Evolutionary conservation across 2,113 vertebrate genomes (phyloP).

Genomic region (Ageneiosus marmoratus): DNA sequence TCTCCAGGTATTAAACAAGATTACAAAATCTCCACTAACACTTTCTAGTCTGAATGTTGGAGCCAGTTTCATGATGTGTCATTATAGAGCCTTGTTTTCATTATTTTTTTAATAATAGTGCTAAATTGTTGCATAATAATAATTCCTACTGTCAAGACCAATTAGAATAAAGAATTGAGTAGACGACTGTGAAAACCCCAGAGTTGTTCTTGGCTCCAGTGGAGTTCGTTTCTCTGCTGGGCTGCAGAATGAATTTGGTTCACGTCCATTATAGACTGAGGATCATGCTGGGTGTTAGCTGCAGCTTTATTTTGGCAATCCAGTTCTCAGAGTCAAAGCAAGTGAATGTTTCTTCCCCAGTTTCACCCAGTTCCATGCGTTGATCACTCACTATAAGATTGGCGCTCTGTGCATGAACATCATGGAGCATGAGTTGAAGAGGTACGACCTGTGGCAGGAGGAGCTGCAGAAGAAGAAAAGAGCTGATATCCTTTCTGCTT

Average conservation of each 20-base stretch:
- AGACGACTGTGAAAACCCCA: constrained; percentile 53
- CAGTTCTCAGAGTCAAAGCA: constrained; percentile 25
- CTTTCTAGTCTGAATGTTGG: background rate
- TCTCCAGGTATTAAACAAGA: constrained; percentile 81
- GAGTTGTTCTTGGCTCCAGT: constrained; percentile 59
- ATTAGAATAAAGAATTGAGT: constrained; percentile 47
- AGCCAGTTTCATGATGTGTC: constrained; percentile 47
- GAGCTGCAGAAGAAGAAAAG: constrained; percentile 92
- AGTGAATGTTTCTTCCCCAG: constrained; percentile 67
- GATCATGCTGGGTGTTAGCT: constrained; percentile 52
- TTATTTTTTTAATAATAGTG: constrained; percentile 19
- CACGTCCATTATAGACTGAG: constrained; percentile 55
- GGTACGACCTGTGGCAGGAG: constrained; percentile 91
- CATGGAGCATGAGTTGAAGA: constrained; percentile 92
- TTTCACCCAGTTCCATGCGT: constrained; percentile 90
- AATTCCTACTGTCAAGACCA: constrained; percentile 62
- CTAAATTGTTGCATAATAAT: constrained; percentile 62
- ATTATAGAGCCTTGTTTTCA: constrained; percentile 54
- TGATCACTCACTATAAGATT: constrained; percentile 92
- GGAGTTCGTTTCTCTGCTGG: constrained; percentile 56
- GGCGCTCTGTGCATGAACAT: constrained; percentile 92
- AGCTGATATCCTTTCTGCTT: constrained; percentile 86
- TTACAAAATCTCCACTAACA: background rate
- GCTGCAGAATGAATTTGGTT: constrained; percentile 52
- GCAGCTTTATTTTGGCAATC: constrained; percentile 38